Evolutionary conservation across 1,140 invertebrate species (phyloP).

Genomic region (Monomorium pharaonis): DNA sequence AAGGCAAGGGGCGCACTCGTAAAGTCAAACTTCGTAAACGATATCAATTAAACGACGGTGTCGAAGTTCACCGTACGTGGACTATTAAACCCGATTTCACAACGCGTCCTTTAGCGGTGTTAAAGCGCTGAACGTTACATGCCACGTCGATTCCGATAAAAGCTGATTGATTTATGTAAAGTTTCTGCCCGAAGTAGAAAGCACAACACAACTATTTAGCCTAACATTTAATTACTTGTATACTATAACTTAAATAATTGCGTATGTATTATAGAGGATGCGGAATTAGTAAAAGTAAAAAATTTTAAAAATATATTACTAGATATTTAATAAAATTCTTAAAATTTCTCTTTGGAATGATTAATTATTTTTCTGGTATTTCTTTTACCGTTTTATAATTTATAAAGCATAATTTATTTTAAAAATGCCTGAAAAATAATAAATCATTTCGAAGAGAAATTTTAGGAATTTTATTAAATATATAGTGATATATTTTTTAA

Average conservation of each 20-base stretch:
- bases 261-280: not conserved
- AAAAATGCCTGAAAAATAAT: not conserved
- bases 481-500: not conserved
- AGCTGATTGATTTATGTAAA: conserved; percentile 28
- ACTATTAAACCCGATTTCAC: conserved; percentile 14
- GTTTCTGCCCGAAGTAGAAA: not conserved
- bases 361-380: not conserved
- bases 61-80: conserved; percentile 28
- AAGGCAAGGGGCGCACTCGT: not conserved
- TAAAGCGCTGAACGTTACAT: conserved; percentile 5
- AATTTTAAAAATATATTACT: not conserved
- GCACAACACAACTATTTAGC: not conserved
- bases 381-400: too few species aligned
- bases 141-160: not conserved
- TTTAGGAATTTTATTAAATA: not conserved
- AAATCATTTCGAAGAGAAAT: not conserved
- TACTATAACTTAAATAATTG: not conserved
- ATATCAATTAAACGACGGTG: conserved; percentile 38
- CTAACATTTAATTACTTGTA: not conserved
- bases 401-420: too few species aligned
- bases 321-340: not conserved
- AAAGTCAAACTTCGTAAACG: conserved; percentile 32
- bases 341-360: not conserved
- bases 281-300: not conserved
- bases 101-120: not conserved